Evolutionary conservation across 1,140 invertebrate species (phyloP).

Genomic region (Monomorium pharaonis): DNA sequence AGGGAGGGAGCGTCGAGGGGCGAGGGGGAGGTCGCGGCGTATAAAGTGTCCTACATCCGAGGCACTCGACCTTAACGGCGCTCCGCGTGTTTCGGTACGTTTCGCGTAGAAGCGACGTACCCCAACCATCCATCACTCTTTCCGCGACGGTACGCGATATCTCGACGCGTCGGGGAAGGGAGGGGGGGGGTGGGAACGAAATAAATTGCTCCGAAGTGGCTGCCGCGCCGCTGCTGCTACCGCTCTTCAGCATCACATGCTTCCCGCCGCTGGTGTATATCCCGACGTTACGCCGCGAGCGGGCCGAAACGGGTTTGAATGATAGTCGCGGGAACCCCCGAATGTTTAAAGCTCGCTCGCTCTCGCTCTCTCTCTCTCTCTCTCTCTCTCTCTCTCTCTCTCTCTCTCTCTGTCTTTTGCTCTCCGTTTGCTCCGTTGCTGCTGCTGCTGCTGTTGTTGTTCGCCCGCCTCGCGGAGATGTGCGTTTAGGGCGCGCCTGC

Average conservation of each 20-base stretch:
- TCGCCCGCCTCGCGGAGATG: not conserved
- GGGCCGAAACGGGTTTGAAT: conserved; percentile 25
- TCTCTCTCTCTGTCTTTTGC: no score
- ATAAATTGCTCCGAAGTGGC: conserved; percentile 66
- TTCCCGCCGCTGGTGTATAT: not conserved
- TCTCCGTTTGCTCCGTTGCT: not conserved
- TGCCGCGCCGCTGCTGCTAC: no score
- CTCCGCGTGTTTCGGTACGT: conserved; percentile 60
- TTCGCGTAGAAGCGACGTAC: conserved; percentile 48
- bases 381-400: no score
- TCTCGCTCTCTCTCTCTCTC: no score
- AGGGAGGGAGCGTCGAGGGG: not conserved
- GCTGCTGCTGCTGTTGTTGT: not conserved
- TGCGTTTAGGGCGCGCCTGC: conserved; percentile 10
- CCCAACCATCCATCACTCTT: conserved; percentile 68
- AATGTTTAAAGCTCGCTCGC: conserved; percentile 43
- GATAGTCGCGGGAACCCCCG: conserved; percentile 36
- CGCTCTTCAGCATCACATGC: conserved; percentile 29
- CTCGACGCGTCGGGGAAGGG: no score
- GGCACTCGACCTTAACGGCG: conserved; percentile 69
- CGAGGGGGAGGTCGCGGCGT: conserved; percentile 5
- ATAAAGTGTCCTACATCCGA: conserved; percentile 68
- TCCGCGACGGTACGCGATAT: conserved; percentile 64
- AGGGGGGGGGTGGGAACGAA: conserved; percentile 56
- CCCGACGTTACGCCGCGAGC: conserved; percentile 6